Percentiles rank a stretch among this genome's conserved stretches.
Conservation (phyloP, 92 coral and sea anemone genomes). For the Porites divaricata region DNA sequence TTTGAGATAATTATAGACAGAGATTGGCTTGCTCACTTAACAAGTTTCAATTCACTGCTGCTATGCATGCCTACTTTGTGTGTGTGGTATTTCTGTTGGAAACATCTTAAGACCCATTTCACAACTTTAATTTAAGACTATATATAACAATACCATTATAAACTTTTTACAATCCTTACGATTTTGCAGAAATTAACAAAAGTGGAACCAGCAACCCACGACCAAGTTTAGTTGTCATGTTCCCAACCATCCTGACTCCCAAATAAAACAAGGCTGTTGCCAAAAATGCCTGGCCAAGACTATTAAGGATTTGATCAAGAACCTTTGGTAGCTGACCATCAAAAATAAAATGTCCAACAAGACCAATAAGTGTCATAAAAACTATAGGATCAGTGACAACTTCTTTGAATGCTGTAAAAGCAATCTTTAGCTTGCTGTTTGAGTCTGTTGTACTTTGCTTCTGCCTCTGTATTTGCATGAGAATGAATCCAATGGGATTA, state of each 20-base stretch:
- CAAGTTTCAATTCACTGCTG: too few relatives aligned
- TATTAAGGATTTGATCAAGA: constrained; percentile 59
- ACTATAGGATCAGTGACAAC: constrained; percentile 78
- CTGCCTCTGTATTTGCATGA: constrained; percentile 78
- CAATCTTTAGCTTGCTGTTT: constrained; percentile 49
- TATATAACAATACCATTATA: too few relatives aligned
- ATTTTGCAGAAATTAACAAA: constrained; percentile 75
- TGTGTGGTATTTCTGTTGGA: too few relatives aligned
- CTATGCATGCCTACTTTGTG: too few relatives aligned
- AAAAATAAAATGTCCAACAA: constrained; percentile 67
- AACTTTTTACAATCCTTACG: constrained; percentile 57
- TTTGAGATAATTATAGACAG: too few relatives aligned
- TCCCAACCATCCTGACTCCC: constrained; percentile 94
- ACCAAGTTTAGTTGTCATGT: constrained; percentile 79
- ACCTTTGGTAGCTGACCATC: constrained; percentile 61
- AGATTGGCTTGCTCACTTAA: too few relatives aligned
- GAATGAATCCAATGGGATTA: constrained; percentile 75
- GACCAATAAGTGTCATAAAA: constrained; percentile 82
- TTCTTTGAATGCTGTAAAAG: constrained; percentile 70
- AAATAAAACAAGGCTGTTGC: constrained; percentile 88
- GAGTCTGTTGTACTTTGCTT: constrained; percentile 34
- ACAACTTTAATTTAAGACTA: too few relatives aligned
- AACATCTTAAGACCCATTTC: too few relatives aligned
- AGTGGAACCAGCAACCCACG: constrained; percentile 79
- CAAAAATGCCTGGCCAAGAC: constrained; percentile 79